Conservation (phyloP, 2,888 invertebrate species). For the Nebria brevicollis region DNA sequence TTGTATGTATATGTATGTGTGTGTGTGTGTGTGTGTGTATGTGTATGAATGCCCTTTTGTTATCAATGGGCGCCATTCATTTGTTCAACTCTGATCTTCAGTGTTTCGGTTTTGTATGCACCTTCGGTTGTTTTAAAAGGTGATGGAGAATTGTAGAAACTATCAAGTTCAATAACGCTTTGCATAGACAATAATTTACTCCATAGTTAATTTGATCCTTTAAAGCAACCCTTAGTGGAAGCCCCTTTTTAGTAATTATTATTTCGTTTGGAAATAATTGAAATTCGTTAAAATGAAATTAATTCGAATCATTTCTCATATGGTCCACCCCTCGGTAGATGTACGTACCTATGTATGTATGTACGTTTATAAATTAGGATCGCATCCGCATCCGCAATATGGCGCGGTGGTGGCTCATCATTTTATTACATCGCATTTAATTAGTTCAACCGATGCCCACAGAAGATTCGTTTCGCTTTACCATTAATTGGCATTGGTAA, state of each 20-base stretch:
- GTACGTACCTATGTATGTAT: too few relatives aligned
- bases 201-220: too few relatives aligned
- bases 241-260: too few relatives aligned
- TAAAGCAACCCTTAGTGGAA: not conserved
- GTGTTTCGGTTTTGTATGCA: not conserved
- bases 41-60: constrained; percentile 53
- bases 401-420: constrained; percentile 8
- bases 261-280: constrained; percentile 22
- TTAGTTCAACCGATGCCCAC: constrained; percentile 23
- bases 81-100: constrained; percentile 50
- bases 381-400: constrained; percentile 25
- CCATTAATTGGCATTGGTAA: constrained; percentile 41
- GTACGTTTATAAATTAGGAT: not conserved
- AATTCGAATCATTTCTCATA: constrained; percentile 42
- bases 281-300: constrained; percentile 41
- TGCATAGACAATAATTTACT: too few relatives aligned
- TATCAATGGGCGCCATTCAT: constrained; percentile 58
- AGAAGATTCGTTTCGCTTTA: constrained; percentile 28
- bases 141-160: not conserved
- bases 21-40: not conserved
- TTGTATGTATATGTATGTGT: not conserved
- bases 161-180: too few relatives aligned
- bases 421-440: constrained; percentile 43
- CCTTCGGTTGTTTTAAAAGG: not conserved
- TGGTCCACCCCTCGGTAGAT: not conserved